Percentiles rank a stretch among this genome's conserved stretches.
phyloP scores from a whole-genome alignment of 2,888 invertebrate genomes.

The Netelia melanura region DNA sequence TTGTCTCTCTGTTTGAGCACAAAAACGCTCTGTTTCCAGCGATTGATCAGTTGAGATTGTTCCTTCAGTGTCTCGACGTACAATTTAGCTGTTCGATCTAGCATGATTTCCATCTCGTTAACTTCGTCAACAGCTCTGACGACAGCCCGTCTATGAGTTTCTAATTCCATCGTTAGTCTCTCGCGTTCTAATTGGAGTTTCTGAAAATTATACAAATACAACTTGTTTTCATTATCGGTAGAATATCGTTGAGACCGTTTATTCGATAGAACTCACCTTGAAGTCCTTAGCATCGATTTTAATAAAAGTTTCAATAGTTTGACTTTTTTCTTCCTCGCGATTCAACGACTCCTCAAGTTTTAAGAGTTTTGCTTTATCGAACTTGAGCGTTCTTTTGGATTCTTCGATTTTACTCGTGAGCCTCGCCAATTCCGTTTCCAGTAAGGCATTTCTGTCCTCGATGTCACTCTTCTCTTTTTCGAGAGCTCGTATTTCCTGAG shows the following conservation, averaged over 20 bases:
- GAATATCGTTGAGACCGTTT: neutral
- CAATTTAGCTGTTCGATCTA: conserved; percentile 86
- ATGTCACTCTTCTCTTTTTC: conserved; percentile 86
- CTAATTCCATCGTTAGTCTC: conserved; percentile 85
- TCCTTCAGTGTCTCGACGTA: conserved; percentile 88
- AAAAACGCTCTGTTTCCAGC: conserved; percentile 90
- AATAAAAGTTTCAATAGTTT: conserved; percentile 90
- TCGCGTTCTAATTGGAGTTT: conserved; percentile 87
- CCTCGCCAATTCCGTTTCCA: conserved; percentile 85
- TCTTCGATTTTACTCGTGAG: conserved; percentile 88
- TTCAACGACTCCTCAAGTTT: conserved; percentile 91
- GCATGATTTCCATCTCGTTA: conserved; percentile 86
- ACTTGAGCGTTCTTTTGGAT: conserved; percentile 89
- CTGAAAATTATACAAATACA: conserved; percentile 67
- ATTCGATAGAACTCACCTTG: conserved; percentile 83
- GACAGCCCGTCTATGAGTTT: conserved; percentile 84
- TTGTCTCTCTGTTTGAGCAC: conserved; percentile 90
- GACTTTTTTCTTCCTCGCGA: conserved; percentile 89
- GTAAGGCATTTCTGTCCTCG: conserved; percentile 83
- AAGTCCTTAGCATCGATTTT: conserved; percentile 90
- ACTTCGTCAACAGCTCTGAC: conserved; percentile 86
- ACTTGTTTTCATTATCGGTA: conserved; percentile 1
- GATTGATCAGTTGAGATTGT: conserved; percentile 89
- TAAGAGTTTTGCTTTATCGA: conserved; percentile 89
- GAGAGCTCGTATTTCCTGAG: conserved; percentile 85